Evolutionary conservation across 2,888 invertebrate genomes (phyloP).

Genomic region (Stratiomys singularior): DNA sequence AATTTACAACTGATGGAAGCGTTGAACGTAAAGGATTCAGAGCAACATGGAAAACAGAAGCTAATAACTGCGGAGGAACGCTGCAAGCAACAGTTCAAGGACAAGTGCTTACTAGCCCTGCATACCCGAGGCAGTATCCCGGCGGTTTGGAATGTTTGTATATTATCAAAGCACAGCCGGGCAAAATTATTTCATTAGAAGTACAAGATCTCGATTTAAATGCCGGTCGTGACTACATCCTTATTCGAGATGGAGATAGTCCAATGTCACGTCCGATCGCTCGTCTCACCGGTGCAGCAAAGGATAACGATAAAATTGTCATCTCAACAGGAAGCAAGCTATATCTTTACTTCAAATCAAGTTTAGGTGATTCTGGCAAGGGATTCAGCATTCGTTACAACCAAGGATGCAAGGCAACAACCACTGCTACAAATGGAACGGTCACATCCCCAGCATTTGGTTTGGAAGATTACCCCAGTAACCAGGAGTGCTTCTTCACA

Average conservation of each 20-base stretch:
- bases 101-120: conserved; percentile 89
- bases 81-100: conserved; percentile 88
- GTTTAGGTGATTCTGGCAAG: conserved; percentile 86
- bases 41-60: conserved; percentile 94
- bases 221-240: conserved; percentile 84
- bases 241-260: conserved; percentile 89
- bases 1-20: conserved; percentile 94
- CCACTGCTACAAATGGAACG: conserved; percentile 85
- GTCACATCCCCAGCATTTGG: conserved; percentile 90
- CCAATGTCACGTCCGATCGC: conserved; percentile 88
- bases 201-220: conserved; percentile 87
- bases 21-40: conserved; percentile 94
- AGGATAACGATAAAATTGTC: conserved; percentile 83
- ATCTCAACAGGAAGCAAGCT: conserved; percentile 90
- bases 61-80: conserved; percentile 90
- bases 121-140: conserved; percentile 92
- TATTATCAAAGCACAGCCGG: conserved; percentile 88
- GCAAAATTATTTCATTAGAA: conserved; percentile 92
- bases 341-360: conserved; percentile 92
- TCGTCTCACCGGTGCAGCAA: conserved; percentile 80
- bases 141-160: conserved; percentile 97
- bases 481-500: conserved; percentile 90
- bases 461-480: conserved; percentile 86
- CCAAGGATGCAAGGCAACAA: conserved; percentile 88
- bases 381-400: conserved; percentile 91